Percentiles rank a stretch among this genome's conserved stretches.
These are phyloP conservation scores for Lutraria lutraria DNA, from an alignment of 2,888 invertebrate genomes.

Conservation along the genomic window DNA sequence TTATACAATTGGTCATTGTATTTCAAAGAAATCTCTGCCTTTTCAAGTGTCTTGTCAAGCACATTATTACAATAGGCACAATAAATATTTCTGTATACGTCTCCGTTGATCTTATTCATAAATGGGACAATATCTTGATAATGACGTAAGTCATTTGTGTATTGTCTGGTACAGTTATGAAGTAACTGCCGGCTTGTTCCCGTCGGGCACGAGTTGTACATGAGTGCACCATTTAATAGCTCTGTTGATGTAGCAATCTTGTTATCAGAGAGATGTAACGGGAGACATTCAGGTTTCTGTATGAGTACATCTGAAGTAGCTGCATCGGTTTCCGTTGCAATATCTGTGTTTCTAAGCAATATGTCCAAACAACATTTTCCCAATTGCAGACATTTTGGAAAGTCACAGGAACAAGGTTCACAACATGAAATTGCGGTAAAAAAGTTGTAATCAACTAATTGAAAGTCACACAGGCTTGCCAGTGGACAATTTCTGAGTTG, in stretches of 20 bases:
- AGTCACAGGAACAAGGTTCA: conserved; percentile 10
- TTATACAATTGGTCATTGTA: background rate
- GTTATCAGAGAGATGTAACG: background rate
- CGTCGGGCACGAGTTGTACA: background rate
- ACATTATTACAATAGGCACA: conserved; percentile 28
- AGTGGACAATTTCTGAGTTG: conserved; percentile 25
- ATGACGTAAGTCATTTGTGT: background rate
- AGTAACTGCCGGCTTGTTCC: background rate
- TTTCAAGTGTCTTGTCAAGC: background rate
- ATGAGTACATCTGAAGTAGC: background rate
- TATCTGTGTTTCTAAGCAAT: too few species aligned
- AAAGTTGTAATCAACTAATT: background rate
- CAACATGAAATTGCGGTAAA: background rate
- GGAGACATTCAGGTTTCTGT: background rate
- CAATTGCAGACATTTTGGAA: background rate
- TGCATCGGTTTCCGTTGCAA: background rate
- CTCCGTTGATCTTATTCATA: background rate
- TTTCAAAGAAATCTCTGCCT: background rate
- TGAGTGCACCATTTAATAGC: background rate
- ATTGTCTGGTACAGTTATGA: conserved; percentile 27
- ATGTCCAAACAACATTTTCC: background rate
- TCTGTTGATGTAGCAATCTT: background rate
- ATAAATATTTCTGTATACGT: conserved; percentile 18
- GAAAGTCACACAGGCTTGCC: background rate
- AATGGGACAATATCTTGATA: background rate